Evolutionary conservation across 2,113 vertebrate species (phyloP).

Genomic region (Macrotus californicus): DNA sequence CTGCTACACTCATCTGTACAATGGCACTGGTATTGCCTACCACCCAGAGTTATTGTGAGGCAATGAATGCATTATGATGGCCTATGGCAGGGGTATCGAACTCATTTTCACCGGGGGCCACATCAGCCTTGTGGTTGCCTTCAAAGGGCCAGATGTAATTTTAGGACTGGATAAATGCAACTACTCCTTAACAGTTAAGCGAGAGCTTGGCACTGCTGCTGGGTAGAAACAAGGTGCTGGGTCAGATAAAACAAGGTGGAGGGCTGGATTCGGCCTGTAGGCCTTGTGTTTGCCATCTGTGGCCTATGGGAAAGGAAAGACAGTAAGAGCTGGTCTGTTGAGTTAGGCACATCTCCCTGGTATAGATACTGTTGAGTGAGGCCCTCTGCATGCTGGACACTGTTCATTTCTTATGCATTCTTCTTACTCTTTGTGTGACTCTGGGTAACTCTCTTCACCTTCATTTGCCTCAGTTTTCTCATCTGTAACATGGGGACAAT

Average conservation of each 20-base stretch:
- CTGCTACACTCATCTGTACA: not conserved
- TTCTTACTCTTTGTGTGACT: not conserved
- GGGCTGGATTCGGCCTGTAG: too few species aligned
- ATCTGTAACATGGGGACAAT: not conserved
- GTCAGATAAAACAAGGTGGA: too few species aligned
- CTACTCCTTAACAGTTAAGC: too few species aligned
- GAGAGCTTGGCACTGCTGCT: too few species aligned
- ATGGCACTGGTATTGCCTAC: not conserved
- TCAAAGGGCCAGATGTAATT: too few species aligned
- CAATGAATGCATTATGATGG: not conserved
- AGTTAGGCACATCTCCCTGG: not conserved
- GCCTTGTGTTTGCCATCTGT: too few species aligned
- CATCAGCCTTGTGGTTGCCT: too few species aligned
- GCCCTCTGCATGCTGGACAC: accelerated
- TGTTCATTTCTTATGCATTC: not conserved
- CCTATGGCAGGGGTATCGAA: too few species aligned
- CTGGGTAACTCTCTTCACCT: not conserved
- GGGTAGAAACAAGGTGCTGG: too few species aligned
- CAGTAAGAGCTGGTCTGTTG: not conserved
- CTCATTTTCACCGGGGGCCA: too few species aligned
- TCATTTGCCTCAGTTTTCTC: not conserved
- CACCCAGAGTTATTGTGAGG: not conserved
- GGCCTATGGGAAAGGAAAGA: not conserved
- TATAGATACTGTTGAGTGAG: not conserved
- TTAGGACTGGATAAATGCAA: too few species aligned